These are phyloP conservation scores for Anthophora plumipes DNA, from an alignment of 2,888 invertebrate genomes.

Conservation along the genomic window DNA sequence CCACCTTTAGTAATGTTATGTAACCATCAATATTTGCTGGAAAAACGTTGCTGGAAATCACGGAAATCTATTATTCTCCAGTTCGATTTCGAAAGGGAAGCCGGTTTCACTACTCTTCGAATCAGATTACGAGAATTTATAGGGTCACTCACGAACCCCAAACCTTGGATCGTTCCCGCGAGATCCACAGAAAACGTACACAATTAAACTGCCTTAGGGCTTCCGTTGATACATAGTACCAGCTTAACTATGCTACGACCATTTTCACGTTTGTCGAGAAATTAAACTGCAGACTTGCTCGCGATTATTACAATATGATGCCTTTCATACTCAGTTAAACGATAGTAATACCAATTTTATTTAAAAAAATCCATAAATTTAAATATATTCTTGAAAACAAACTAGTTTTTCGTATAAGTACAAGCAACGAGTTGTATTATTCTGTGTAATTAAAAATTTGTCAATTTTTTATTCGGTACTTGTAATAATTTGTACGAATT, in stretches of 20 bases:
- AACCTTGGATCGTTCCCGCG: slow-evolving; percentile 57
- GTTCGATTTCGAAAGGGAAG: slow-evolving; percentile 70
- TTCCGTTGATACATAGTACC: slow-evolving; percentile 37
- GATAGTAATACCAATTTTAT: too few species aligned
- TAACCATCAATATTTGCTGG: slow-evolving; percentile 35
- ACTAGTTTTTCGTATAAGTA: too few species aligned
- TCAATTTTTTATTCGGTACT: too few species aligned
- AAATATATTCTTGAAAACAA: background rate
- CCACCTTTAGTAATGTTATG: slow-evolving; percentile 13
- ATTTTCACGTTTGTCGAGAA: slow-evolving; percentile 32
- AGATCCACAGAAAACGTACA: slow-evolving; percentile 67
- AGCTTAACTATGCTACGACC: slow-evolving; percentile 30
- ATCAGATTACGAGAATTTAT: slow-evolving; percentile 80
- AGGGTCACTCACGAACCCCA: slow-evolving; percentile 73
- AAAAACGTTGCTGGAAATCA: slow-evolving; percentile 60
- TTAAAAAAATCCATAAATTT: background rate
- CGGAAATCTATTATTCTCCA: slow-evolving; percentile 69
- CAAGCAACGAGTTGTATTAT: too few species aligned
- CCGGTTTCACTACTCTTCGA: slow-evolving; percentile 71
- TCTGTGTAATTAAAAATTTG: too few species aligned
- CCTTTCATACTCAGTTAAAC: background rate
- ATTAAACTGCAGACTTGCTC: background rate
- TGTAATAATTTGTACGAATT: too few species aligned
- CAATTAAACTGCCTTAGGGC: slow-evolving; percentile 70
- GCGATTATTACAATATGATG: background rate